Evolutionary conservation across 2,113 vertebrate species (phyloP).

Genomic region (Hippocampus barbouri): DNA sequence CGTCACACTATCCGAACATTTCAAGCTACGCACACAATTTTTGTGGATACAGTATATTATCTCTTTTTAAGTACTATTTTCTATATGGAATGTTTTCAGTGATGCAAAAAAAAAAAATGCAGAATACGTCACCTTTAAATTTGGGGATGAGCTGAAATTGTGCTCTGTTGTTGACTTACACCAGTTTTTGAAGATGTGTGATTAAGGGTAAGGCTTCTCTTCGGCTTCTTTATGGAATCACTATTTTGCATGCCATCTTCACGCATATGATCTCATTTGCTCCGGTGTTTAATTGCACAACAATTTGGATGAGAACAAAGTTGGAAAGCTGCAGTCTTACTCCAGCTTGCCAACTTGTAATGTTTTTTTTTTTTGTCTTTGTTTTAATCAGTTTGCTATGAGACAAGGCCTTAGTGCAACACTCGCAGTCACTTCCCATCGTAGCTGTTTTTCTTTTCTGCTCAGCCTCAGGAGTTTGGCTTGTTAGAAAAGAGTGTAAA

Average conservation of each 20-base stretch:
- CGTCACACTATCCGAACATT: too few relatives aligned
- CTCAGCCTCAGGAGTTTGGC: slow-evolving; percentile 69
- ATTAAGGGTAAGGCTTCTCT: background rate
- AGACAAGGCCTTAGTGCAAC: slow-evolving; percentile 58
- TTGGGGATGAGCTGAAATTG: too few relatives aligned
- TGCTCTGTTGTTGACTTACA: slow-evolving; percentile 39
- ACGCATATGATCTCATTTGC: slow-evolving; percentile 26
- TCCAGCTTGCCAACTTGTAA: slow-evolving; percentile 54
- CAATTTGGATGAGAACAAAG: slow-evolving; percentile 60
- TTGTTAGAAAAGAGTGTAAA: slow-evolving; percentile 58
- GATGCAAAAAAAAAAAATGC: too few relatives aligned
- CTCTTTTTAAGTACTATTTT: too few relatives aligned
- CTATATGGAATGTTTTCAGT: too few relatives aligned
- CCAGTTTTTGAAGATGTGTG: slow-evolving; percentile 22
- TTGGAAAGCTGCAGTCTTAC: slow-evolving; percentile 48
- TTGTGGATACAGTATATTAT: too few relatives aligned
- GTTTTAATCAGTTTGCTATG: slow-evolving; percentile 56
- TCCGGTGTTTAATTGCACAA: slow-evolving; percentile 57
- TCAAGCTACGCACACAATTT: too few relatives aligned
- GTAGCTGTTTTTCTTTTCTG: slow-evolving; percentile 45
- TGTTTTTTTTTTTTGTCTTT: slow-evolving; percentile 53
- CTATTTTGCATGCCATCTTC: too few relatives aligned
- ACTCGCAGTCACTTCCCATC: slow-evolving; percentile 56
- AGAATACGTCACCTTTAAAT: background rate
- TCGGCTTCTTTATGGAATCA: too few relatives aligned